Base-by-base conservation (phyloP, 2,113 vertebrate genomes). In the Ciconia stormi region DNA sequence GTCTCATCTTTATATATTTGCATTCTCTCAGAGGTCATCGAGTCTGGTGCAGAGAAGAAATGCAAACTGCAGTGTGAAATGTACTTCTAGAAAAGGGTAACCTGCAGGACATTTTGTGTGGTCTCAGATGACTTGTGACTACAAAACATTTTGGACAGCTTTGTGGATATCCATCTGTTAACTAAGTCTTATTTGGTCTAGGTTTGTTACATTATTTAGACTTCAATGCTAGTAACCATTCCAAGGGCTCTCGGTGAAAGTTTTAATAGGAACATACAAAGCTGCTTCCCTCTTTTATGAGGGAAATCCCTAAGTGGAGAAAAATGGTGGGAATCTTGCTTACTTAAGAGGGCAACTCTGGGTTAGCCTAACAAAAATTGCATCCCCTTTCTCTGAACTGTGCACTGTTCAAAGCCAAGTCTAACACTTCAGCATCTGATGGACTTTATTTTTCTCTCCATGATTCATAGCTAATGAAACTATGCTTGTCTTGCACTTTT, bases 1-100 rank as follows among this genome's bases (percentile, higher is more conserved):
- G 59, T 40, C 46, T 97, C 85, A 92, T 96, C 85, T 92, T 96
- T 93, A 73, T 38, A 16, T 44, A 93, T 90, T 94, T 90, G 74
- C 90, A 95, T 91, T 96, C 67, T 93, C 79, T 94, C 82, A 83
- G 95, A 93, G 90, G 88, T 96, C 95, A 93, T 86, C 2, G 5
- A 73, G 62, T 94, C 85, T 96, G 90, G 76, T 81, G 50, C 29
- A 89, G 67, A 84, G 34, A 80, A 89, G 73, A 93, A 95, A 93
- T 94, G 78, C 55, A 80, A 94, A 73, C 30, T 21, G 1, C 50
- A 73, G 44, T 25, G 26, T 42, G 62, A 95, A 85, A 93, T 90
- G 53, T 90, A 12, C 34, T 76, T 86, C 56, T 77, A 61, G 66
- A 44, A 56, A 82, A 58, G 12, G 22, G 6, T 25, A 82, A 69